Evolutionary conservation across 1,140 invertebrate species (phyloP).

Genomic region (Pseudomyrmex cubaensis): DNA sequence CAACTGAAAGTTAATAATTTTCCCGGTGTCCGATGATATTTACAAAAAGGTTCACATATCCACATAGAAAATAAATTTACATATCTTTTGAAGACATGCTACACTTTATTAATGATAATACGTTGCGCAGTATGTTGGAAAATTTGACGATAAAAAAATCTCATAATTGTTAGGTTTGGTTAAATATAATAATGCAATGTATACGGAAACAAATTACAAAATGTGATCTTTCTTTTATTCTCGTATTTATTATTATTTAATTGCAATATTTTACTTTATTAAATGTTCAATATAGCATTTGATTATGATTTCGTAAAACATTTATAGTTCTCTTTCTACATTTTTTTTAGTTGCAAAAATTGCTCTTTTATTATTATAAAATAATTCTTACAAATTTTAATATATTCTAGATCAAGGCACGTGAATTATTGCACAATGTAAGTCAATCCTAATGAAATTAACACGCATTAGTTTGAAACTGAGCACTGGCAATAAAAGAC

Average conservation of each 20-base stretch:
- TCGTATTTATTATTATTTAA: not conserved
- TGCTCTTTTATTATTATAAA: too few species aligned
- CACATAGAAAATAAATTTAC: constrained; percentile 27
- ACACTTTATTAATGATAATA: too few species aligned
- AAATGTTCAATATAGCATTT: not conserved
- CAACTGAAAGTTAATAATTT: constrained; percentile 47
- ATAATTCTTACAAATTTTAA: not conserved
- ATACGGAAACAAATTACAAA: too few species aligned
- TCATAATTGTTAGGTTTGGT: too few species aligned
- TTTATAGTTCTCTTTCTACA: not conserved
- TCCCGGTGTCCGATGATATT: constrained; percentile 52
- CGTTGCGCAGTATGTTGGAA: too few species aligned
- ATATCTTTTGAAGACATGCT: too few species aligned
- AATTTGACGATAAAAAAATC: too few species aligned
- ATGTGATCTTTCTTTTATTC: too few species aligned
- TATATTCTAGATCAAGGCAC: not conserved
- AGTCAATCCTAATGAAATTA: constrained; percentile 38
- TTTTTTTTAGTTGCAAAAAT: too few species aligned
- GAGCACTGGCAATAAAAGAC: constrained; percentile 43
- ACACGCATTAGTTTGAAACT: constrained; percentile 28
- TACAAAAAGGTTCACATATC: constrained; percentile 34
- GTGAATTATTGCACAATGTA: not conserved
- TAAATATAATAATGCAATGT: too few species aligned
- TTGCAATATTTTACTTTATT: not conserved
- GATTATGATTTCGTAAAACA: too few species aligned